A percentile compares a stretch with the other conserved stretches of the same genome.
phyloP scores from a whole-genome alignment of 2,888 invertebrate species.

The Eupithecia abbreviata region DNA sequence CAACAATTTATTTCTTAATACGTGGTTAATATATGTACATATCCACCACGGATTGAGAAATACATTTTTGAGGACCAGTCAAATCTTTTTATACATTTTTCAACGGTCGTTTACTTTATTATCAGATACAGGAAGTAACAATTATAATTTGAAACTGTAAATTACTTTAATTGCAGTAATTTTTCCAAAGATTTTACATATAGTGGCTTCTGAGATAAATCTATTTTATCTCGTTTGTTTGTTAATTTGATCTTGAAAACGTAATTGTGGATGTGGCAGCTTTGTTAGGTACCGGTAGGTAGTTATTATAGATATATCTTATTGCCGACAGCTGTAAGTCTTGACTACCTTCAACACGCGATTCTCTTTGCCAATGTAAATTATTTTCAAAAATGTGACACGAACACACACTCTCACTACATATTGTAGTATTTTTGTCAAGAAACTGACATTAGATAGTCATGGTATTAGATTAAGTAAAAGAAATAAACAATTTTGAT shows the following conservation, averaged over 20 bases:
- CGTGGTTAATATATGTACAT: too few species aligned
- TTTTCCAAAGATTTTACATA: background rate
- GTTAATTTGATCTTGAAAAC: slow-evolving; percentile 7
- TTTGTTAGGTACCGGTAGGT: background rate
- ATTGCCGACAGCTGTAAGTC: background rate
- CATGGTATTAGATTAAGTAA: too few species aligned
- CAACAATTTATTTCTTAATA: too few species aligned
- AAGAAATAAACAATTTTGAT: too few species aligned
- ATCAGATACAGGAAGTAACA: background rate
- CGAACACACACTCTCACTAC: too few species aligned
- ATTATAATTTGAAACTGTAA: background rate
- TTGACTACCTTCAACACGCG: background rate
- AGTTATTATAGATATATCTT: background rate
- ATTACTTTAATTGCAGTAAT: background rate
- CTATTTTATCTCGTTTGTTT: slow-evolving; percentile 4
- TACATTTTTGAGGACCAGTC: too few species aligned
- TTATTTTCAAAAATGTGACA: too few species aligned
- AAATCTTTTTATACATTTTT: background rate
- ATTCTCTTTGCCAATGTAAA: background rate
- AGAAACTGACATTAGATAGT: too few species aligned
- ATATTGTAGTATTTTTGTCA: too few species aligned
- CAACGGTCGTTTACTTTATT: background rate
- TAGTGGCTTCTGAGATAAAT: slow-evolving; percentile 1
- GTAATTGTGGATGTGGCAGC: background rate
- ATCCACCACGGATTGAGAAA: too few species aligned